Evolutionary conservation across 2,888 invertebrate genomes (phyloP).

Genomic region (Heliconius erato): DNA sequence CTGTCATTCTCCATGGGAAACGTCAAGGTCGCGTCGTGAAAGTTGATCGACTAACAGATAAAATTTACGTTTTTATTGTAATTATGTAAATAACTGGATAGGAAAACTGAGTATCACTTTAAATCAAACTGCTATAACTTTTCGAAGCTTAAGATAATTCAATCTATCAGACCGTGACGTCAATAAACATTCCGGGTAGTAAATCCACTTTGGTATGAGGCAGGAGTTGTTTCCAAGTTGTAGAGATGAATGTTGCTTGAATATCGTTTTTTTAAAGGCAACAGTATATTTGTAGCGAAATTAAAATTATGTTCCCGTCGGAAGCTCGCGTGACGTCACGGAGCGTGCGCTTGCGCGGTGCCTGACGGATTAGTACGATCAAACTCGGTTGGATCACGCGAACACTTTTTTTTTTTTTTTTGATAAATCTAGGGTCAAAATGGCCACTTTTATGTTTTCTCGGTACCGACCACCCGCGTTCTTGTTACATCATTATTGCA

Average conservation of each 20-base stretch:
- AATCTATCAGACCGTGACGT: constrained; percentile 65
- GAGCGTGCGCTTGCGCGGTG: constrained; percentile 62
- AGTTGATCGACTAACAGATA: constrained; percentile 36
- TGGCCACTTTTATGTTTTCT: constrained; percentile 48
- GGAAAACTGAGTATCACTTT: constrained; percentile 42
- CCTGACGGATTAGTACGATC: constrained; percentile 68
- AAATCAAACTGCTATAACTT: constrained; percentile 47
- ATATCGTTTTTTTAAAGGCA: constrained; percentile 40
- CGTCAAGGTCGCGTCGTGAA: constrained; percentile 41
- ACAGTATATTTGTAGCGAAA: constrained; percentile 52
- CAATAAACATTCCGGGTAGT: constrained; percentile 56
- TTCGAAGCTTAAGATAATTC: constrained; percentile 60
- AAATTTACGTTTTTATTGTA: constrained; percentile 29
- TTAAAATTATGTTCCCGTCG: constrained; percentile 62
- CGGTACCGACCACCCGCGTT: constrained; percentile 49
- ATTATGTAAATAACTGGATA: constrained; percentile 35
- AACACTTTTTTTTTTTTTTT: constrained; percentile 58
- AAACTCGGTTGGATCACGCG: constrained; percentile 65
- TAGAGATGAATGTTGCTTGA: constrained; percentile 47
- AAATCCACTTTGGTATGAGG: constrained; percentile 33
- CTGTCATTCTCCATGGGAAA: constrained; percentile 57
- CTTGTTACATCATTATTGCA: constrained; percentile 28
- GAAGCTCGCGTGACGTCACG: constrained; percentile 72
- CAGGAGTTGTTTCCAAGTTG: constrained; percentile 30
- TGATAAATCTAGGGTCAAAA: constrained; percentile 59